Conservation (phyloP, 1,140 invertebrate genomes). For the Platyscapa corneri region DNA sequence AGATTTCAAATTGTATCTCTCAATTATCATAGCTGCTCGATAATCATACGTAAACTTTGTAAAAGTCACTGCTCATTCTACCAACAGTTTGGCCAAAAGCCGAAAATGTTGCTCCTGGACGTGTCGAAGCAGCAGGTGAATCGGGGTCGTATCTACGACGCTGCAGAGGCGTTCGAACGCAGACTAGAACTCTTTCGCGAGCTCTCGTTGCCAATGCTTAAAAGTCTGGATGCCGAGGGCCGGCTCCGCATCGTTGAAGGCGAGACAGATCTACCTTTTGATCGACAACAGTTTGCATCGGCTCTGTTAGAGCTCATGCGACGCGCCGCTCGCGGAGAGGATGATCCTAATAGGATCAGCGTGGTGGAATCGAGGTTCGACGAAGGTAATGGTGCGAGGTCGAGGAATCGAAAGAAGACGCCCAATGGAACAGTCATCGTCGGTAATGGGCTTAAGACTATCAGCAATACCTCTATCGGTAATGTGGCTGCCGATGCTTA, state of each 20-base stretch:
- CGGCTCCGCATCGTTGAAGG: constrained; percentile 88
- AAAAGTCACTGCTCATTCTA: background rate
- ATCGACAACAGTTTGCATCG: constrained; percentile 83
- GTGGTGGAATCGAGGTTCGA: constrained; percentile 37
- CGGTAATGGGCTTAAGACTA: constrained; percentile 54
- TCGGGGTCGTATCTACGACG: constrained; percentile 86
- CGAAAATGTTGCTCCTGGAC: constrained; percentile 85
- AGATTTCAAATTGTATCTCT: too few species aligned
- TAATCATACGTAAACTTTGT: too few species aligned
- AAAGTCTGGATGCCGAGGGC: constrained; percentile 85
- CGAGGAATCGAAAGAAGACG: constrained; percentile 55
- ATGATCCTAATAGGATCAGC: constrained; percentile 58
- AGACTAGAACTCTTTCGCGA: constrained; percentile 89
- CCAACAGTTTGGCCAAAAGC: constrained; percentile 81
- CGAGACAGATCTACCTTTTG: constrained; percentile 83
- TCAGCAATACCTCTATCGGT: background rate
- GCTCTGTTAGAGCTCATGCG: constrained; percentile 80
- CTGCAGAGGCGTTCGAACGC: constrained; percentile 86
- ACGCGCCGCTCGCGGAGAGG: constrained; percentile 70
- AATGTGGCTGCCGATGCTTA: constrained; percentile 42
- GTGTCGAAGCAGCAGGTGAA: constrained; percentile 90
- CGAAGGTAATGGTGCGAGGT: constrained; percentile 56
- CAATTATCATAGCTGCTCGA: too few species aligned
- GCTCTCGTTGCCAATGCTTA: constrained; percentile 90
- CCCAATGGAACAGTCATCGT: constrained; percentile 64